These are phyloP conservation scores for Planococcus citri DNA, from an alignment of 1,140 invertebrate genomes.

Conservation along the genomic window DNA sequence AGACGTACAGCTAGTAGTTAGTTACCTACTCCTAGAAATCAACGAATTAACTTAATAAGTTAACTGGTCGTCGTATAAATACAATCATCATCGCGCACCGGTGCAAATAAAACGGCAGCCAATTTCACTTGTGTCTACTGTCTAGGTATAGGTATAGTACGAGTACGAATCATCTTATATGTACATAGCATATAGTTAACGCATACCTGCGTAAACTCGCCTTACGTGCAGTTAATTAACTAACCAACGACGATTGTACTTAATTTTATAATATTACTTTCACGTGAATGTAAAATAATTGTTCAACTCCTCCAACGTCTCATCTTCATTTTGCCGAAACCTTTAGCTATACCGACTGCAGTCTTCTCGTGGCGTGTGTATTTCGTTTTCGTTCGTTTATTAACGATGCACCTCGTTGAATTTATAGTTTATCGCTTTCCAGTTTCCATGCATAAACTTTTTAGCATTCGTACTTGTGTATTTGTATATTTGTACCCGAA, in stretches of 20 bases:
- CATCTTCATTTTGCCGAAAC: background rate
- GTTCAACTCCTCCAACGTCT: background rate
- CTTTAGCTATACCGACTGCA: background rate
- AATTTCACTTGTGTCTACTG: background rate
- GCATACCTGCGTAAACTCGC: background rate
- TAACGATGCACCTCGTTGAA: background rate
- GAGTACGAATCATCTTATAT: background rate
- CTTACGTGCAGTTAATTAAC: slow-evolving; percentile 14
- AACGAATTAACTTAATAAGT: background rate
- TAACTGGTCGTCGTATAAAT: background rate
- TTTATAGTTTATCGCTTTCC: background rate
- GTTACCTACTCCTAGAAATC: no score
- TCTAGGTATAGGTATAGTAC: no score
- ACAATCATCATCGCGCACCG: background rate
- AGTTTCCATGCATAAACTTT: background rate
- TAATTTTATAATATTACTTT: slow-evolving; percentile 17
- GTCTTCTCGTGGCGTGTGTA: no score
- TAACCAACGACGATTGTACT: background rate
- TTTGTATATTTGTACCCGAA: background rate
- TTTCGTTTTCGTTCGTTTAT: background rate
- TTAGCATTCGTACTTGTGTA: background rate
- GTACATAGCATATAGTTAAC: slow-evolving; percentile 10
- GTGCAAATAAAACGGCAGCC: background rate
- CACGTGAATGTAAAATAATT: slow-evolving; percentile 1
- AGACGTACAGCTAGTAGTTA: no score